These are phyloP conservation scores for Australoheros scitulus DNA, from an alignment of 2,113 vertebrate species.

Conservation along the genomic window DNA sequence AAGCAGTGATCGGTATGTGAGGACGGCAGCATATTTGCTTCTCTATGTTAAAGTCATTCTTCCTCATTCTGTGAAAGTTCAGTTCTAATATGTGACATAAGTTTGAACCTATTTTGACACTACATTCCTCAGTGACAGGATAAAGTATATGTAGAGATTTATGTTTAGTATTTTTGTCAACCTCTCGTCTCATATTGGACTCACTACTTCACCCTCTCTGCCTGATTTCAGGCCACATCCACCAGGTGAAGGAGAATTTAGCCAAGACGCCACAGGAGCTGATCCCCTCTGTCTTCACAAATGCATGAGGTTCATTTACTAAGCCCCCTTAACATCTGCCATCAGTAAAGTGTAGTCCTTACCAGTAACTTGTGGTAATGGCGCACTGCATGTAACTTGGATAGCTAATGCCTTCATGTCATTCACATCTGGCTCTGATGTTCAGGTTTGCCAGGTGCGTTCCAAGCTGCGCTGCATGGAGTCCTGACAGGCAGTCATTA, in stretches of 20 bases:
- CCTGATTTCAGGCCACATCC: constrained; percentile 68
- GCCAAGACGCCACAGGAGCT: constrained; percentile 66
- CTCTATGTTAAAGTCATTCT: constrained; percentile 4
- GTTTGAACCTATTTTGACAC: too few species aligned
- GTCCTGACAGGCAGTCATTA: constrained; percentile 75
- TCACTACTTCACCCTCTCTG: not conserved
- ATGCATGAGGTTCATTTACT: constrained; percentile 73
- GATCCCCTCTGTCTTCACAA: constrained; percentile 75
- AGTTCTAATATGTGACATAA: not conserved
- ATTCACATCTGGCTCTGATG: not conserved
- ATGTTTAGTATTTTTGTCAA: not conserved
- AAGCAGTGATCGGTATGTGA: constrained; percentile 69
- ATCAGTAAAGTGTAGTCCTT: not conserved
- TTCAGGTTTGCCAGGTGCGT: constrained; percentile 80
- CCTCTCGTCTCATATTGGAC: not conserved
- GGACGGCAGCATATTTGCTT: constrained; percentile 14
- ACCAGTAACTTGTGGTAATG: not conserved
- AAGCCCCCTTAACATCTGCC: not conserved
- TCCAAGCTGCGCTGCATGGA: constrained; percentile 81
- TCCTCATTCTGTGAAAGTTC: not conserved
- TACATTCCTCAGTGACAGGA: not conserved
- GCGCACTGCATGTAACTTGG: rapidly evolving
- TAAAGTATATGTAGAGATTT: not conserved
- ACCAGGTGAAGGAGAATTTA: constrained; percentile 77
- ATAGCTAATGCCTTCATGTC: not conserved